A percentile compares a stretch with the other conserved stretches of the same genome.
Conservation (phyloP, 2,888 invertebrate genomes). For the Macrosoma leucophasiata region DNA sequence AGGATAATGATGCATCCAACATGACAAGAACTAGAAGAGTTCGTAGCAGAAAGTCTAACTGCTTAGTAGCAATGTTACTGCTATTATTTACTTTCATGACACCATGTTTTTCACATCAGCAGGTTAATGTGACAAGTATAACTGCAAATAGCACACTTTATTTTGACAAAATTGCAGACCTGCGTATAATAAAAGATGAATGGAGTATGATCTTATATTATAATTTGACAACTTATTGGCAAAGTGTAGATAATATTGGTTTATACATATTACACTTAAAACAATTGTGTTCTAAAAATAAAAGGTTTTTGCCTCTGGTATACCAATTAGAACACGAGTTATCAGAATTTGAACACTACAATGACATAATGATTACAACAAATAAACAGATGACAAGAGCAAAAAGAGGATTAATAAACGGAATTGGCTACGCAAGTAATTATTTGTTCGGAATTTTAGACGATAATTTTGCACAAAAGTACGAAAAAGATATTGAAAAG, state of each 20-base stretch:
- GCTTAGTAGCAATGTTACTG: too few species aligned
- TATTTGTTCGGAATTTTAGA: slow-evolving; percentile 8
- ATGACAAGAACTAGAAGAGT: too few species aligned
- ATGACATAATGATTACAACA: slow-evolving; percentile 2
- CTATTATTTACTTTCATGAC: too few species aligned
- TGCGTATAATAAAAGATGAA: slow-evolving; percentile 11
- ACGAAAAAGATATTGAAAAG: slow-evolving; percentile 5
- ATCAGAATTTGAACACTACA: neutral
- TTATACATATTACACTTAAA: too few species aligned
- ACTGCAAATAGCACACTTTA: slow-evolving; percentile 1
- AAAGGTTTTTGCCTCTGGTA: neutral
- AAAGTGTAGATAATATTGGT: neutral
- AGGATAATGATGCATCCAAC: too few species aligned
- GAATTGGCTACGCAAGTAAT: slow-evolving; percentile 7
- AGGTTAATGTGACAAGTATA: neutral
- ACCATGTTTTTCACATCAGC: too few species aligned
- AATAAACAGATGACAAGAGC: neutral
- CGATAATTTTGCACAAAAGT: slow-evolving; percentile 6
- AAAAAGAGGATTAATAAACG: slow-evolving; percentile 7
- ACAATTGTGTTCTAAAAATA: too few species aligned
- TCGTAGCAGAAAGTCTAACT: too few species aligned
- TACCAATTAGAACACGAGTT: neutral
- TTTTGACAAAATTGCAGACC: slow-evolving; percentile 11
- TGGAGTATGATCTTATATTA: slow-evolving; percentile 14
- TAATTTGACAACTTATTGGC: slow-evolving; percentile 15